Conservation (phyloP, 2,113 vertebrate species). For the Lagenorhynchus albirostris region DNA sequence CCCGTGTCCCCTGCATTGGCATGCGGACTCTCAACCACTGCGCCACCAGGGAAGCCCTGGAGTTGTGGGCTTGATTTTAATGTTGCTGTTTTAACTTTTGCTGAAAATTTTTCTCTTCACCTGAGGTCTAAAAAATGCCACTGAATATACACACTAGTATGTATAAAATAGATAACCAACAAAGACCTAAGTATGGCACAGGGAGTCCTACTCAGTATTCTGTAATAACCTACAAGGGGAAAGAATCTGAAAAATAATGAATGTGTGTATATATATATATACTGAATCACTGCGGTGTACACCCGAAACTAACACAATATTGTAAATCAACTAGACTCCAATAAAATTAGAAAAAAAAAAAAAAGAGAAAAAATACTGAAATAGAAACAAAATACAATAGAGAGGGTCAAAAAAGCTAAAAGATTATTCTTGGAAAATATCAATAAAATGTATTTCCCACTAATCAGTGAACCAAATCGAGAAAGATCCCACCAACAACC, state of each 20-base stretch:
- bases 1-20: no score
- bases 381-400: neutral
- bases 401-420: neutral
- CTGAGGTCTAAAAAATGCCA: neutral
- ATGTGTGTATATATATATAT: neutral
- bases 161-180: neutral
- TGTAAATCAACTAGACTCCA: neutral
- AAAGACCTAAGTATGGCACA: no score
- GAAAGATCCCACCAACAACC: neutral
- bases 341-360: neutral
- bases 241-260: no score
- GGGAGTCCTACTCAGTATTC: no score
- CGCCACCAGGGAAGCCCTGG: neutral
- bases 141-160: neutral
- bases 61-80: neutral
- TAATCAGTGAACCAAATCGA: neutral
- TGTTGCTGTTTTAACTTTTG: neutral
- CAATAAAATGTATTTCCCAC: neutral
- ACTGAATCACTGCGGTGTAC: neutral
- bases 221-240: no score
- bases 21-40: no score
- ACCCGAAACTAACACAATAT: neutral
- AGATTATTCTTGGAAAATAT: neutral
- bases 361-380: neutral
- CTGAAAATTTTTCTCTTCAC: neutral